A percentile compares a stretch with the other conserved stretches of the same genome.
These are phyloP conservation scores for Buteo buteo DNA, from an alignment of 2,113 vertebrate genomes.

Conservation along the genomic window DNA sequence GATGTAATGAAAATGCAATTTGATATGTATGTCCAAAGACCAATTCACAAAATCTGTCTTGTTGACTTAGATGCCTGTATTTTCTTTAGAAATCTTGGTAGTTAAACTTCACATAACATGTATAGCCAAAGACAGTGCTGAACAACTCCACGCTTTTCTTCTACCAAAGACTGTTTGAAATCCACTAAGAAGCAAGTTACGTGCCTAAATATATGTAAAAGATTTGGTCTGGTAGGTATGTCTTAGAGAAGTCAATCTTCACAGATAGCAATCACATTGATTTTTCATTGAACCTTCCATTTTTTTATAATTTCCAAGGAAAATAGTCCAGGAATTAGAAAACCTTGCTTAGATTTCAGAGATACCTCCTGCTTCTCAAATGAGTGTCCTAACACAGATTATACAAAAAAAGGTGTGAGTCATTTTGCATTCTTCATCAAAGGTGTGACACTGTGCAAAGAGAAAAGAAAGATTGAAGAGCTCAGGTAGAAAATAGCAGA, in stretches of 20 bases:
- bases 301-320: background rate
- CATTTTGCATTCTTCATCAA: background rate
- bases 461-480: background rate
- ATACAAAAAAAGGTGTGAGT: background rate
- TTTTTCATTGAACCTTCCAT: background rate
- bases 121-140: background rate
- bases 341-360: background rate
- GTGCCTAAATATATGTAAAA: background rate
- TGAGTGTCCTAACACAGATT: background rate
- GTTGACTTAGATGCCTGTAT: background rate
- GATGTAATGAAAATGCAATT: background rate
- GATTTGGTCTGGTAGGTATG: background rate
- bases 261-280: background rate
- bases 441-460: background rate
- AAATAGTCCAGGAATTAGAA: background rate
- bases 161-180: background rate
- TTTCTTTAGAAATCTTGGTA: background rate
- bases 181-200: background rate
- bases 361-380: background rate
- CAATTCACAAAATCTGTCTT: background rate
- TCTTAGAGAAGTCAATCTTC: background rate
- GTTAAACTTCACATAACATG: background rate
- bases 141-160: background rate
- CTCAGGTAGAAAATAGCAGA: background rate
- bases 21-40: background rate